Evolutionary conservation across 2,797 vertebrate genomes (phyloP).

Genomic region (Hydrolagus colliei): DNA sequence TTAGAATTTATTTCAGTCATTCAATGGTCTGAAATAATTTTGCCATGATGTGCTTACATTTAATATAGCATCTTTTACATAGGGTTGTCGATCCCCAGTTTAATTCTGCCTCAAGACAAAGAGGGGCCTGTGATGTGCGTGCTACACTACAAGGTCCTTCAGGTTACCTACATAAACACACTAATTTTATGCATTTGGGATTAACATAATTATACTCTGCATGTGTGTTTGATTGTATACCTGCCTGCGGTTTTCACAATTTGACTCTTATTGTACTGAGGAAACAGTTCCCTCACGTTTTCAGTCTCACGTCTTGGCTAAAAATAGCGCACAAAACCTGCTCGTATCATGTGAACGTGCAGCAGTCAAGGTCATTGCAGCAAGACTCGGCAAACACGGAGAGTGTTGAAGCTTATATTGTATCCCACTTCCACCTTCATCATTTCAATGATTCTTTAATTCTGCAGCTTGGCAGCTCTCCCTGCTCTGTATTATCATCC

Average conservation of each 20-base stretch:
- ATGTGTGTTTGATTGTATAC: neutral
- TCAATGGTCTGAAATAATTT: no score
- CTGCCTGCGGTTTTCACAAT: slow-evolving; percentile 25
- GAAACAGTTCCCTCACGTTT: slow-evolving; percentile 28
- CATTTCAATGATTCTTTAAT: slow-evolving; percentile 22
- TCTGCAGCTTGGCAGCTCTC: slow-evolving; percentile 10
- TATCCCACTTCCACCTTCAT: slow-evolving; percentile 17
- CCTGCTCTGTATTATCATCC: neutral
- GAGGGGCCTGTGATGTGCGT: neutral
- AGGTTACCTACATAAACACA: neutral
- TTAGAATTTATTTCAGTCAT: no score
- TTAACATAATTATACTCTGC: slow-evolving; percentile 23
- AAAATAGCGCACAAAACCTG: slow-evolving; percentile 21
- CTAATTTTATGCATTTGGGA: slow-evolving; percentile 17
- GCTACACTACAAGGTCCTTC: neutral
- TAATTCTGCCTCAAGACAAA: neutral
- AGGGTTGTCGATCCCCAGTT: neutral
- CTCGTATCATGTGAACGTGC: slow-evolving; percentile 22
- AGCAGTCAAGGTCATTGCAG: slow-evolving; percentile 29
- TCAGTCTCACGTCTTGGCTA: slow-evolving; percentile 15
- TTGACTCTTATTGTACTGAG: slow-evolving; percentile 18
- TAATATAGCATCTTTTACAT: no score
- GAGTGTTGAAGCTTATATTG: neutral
- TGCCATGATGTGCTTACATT: no score
- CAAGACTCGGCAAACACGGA: slow-evolving; percentile 27